Evolutionary conservation across 2,113 vertebrate genomes (phyloP).

Genomic region (Quiscalus mexicanus): DNA sequence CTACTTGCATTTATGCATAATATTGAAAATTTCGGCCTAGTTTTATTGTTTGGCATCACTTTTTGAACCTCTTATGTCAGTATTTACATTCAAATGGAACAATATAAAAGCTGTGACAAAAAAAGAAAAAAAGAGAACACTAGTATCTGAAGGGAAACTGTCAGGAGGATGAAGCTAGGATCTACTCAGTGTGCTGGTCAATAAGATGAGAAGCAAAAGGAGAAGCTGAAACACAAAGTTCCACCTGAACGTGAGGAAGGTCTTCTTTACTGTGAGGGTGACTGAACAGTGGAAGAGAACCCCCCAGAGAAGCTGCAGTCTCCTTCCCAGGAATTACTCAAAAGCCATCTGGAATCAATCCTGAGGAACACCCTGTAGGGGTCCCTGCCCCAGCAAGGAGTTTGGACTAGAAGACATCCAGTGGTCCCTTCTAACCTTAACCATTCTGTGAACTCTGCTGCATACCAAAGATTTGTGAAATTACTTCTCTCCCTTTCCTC

Average conservation of each 20-base stretch:
- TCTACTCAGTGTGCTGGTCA: neutral
- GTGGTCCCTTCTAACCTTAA: neutral
- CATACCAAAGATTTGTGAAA: accelerated
- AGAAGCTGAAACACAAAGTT: neutral
- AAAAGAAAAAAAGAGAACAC: neutral
- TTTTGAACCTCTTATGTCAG: neutral
- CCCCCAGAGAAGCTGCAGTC: neutral
- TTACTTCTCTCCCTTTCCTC: neutral
- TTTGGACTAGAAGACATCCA: neutral
- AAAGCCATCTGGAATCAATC: neutral
- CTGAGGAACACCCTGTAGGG: neutral
- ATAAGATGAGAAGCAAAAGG: neutral
- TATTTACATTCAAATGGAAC: neutral
- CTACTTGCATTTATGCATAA: neutral
- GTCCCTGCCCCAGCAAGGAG: neutral
- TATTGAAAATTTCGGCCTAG: neutral
- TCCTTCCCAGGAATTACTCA: neutral
- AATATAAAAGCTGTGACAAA: neutral
- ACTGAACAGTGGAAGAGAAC: neutral
- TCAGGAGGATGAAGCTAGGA: neutral
- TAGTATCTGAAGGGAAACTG: neutral
- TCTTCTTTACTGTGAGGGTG: neutral
- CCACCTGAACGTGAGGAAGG: neutral
- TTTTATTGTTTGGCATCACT: neutral
- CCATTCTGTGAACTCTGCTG: neutral